Base-by-base conservation (phyloP, 2,888 invertebrate genomes). In the Tiliacea citrago region DNA sequence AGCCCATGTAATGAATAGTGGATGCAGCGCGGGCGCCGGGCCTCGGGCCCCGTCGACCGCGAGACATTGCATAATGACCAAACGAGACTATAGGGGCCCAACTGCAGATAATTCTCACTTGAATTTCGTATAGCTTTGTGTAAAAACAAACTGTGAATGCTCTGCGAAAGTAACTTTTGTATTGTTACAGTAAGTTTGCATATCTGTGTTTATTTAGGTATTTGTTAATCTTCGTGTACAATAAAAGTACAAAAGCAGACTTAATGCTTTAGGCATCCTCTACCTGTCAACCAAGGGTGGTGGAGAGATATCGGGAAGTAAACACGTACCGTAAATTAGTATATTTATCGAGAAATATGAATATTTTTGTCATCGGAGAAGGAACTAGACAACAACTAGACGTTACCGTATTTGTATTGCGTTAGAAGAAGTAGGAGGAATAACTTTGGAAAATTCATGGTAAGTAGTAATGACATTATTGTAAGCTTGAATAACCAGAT, bases 1-100 rank as follows among this genome's bases (percentile, higher is more conserved):
- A 84, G 85, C 88, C 84, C 68, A 88, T 78, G 81, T 89, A 89
- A 92, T 94, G 92, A 93, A 94, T 93, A 92, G 90, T 91, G 90
- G 90, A 93, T 93, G 93, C 89, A 79, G 45, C 62, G 24, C 66
- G 35, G 57, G 66, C 61, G 35, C 12, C n/a, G 35, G 35, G 61
- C 78, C 35, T 61, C 83, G 85, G 81, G 84, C 81, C 84, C 86
- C 77, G 75, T 70, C 72, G 75, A 88, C 84, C 82, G 80, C 78
- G 77, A 77, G 79, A 78, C 88, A 86, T 86, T 89, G 90, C 90
- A 91, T 92, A 91, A 89, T 90, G 83, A 87, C 84, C 72, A 75
- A 88, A 77, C 57, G 71, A 70, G 69, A 74, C 81, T 66, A 67
- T 29, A 66, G 77, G 58, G 79, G 72, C 63, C 61, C n/a, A 49